These are phyloP conservation scores for Rhipidura dahli DNA, from an alignment of 2,113 vertebrate genomes.

Conservation along the genomic window DNA sequence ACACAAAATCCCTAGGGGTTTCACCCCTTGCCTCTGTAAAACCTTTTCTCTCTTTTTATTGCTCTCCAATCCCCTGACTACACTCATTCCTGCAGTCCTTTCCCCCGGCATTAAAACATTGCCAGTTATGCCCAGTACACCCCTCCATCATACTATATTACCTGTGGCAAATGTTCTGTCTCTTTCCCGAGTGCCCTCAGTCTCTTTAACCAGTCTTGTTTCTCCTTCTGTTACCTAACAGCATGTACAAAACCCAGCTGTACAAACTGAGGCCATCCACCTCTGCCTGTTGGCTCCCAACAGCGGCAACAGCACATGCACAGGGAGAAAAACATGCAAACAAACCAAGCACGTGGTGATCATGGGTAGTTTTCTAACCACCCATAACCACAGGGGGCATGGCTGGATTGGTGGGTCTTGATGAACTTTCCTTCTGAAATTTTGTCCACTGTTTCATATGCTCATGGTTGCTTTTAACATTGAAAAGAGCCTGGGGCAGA, in stretches of 20 bases:
- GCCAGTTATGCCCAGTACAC: rapidly evolving
- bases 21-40: background rate
- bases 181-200: background rate
- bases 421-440: background rate
- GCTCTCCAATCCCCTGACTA: rapidly evolving
- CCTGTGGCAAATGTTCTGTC: background rate
- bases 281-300: background rate
- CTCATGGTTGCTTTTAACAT: background rate
- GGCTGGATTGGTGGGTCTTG: background rate
- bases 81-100: background rate
- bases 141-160: rapidly evolving
- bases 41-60: background rate
- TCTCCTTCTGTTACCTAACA: background rate
- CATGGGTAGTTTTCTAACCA: background rate
- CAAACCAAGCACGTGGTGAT: background rate
- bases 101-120: background rate
- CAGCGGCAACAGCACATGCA: background rate
- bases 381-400: background rate
- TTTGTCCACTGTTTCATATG: background rate
- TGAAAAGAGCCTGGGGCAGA: background rate
- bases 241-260: background rate
- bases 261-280: background rate
- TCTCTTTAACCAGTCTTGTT: background rate
- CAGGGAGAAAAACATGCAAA: background rate
- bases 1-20: background rate